Evolutionary conservation across 2,797 vertebrate genomes (phyloP).

Genomic region (Epinephelus awoara): DNA sequence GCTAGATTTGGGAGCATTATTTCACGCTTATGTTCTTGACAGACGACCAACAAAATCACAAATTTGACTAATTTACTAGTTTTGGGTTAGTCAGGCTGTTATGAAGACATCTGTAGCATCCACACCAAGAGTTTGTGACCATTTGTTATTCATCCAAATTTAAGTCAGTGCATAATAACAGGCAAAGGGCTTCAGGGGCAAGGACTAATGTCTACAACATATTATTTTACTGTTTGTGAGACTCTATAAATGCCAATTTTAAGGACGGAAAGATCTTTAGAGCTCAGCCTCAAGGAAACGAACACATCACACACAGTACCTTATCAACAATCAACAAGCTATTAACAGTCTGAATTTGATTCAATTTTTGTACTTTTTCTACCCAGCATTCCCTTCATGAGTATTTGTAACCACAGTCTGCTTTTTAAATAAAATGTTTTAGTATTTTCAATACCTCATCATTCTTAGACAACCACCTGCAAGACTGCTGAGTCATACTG

Average conservation of each 20-base stretch:
- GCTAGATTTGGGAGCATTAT: conserved; percentile 66
- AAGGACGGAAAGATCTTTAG: conserved; percentile 58
- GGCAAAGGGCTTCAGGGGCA: conserved; percentile 71
- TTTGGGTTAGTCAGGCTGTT: conserved; percentile 73
- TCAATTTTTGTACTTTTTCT: conserved; percentile 5
- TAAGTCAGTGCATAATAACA: conserved; percentile 91
- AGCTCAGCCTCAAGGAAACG: conserved; percentile 31
- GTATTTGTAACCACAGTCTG: conserved; percentile 8
- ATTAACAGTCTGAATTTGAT: conserved; percentile 36
- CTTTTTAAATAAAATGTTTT: conserved; percentile 26
- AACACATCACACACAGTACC: conserved; percentile 3
- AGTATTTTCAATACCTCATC: conserved; percentile 9
- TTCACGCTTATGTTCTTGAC: conserved; percentile 65
- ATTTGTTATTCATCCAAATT: conserved; percentile 49
- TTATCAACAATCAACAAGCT: conserved; percentile 18
- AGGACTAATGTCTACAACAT: neutral
- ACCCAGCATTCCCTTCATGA: conserved; percentile 19
- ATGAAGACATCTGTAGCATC: conserved; percentile 71
- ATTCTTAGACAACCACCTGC: neutral
- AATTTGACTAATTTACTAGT: conserved; percentile 70
- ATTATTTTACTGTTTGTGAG: conserved; percentile 21
- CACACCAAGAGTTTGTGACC: conserved; percentile 52
- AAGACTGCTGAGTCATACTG: conserved; percentile 45
- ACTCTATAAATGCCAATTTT: conserved; percentile 39
- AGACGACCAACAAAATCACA: conserved; percentile 69